phyloP scores from a whole-genome alignment of 2,797 vertebrate species.

The Pterois miles region DNA sequence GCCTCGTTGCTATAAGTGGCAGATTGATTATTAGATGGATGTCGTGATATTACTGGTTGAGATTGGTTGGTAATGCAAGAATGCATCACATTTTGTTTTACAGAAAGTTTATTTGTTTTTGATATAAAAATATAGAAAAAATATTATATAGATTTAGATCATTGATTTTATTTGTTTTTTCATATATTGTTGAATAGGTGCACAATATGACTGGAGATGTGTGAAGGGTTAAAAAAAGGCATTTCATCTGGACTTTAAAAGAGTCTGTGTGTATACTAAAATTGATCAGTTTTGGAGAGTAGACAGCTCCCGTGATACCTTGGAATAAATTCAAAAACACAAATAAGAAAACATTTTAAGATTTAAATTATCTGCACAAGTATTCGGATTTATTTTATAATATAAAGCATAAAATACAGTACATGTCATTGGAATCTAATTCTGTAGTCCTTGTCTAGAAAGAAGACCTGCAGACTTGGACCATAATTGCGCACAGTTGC shows the following conservation, averaged over 20 bases:
- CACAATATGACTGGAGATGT: too few relatives aligned
- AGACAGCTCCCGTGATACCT: neutral
- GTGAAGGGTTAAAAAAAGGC: too few relatives aligned
- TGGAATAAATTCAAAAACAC: neutral
- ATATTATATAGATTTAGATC: too few relatives aligned
- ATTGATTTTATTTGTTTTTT: too few relatives aligned
- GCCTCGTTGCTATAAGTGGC: too few relatives aligned
- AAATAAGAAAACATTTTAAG: neutral
- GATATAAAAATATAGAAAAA: too few relatives aligned
- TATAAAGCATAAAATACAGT: neutral
- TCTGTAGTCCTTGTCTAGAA: neutral
- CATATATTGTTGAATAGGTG: too few relatives aligned
- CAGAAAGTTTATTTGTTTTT: too few relatives aligned
- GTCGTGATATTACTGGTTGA: too few relatives aligned
- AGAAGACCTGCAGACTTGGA: slow-evolving; percentile 2
- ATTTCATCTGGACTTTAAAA: neutral
- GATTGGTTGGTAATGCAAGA: too few relatives aligned
- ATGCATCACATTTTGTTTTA: too few relatives aligned
- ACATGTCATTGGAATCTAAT: neutral
- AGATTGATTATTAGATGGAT: too few relatives aligned
- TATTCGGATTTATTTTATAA: neutral
- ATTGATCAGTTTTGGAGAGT: neutral
- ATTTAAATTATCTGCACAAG: neutral
- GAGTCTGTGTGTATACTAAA: neutral
- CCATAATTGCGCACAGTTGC: neutral